Evolutionary conservation across 2,888 invertebrate species (phyloP), one percentile per base, ranked within the genome.

Genomic region (Drosophila rellima): DNA sequence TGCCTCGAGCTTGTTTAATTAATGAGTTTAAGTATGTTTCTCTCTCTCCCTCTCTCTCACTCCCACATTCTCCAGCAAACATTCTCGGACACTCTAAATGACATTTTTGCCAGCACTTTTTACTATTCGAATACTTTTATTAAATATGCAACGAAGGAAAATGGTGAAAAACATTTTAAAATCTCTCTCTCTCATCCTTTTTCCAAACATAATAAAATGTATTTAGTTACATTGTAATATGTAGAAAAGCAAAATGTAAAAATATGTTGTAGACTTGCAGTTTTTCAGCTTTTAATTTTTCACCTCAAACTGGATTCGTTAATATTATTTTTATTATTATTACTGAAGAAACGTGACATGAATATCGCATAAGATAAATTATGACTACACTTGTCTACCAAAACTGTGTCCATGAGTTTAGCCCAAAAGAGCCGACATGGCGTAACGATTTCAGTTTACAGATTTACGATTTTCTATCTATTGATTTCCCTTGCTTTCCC

Each of bases 1-100:
- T 75, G 47, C 50, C 65, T 35, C 17, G n/a, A 18, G 55, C 63
- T 64, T 78, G 68, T 64, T 82, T 84, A 82, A 88, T 84, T 88
- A 83, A 84, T 84, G 78, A 65, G 31, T 23, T 47, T 45, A 42
- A 61, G 39, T 63, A 47, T 67, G 63, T 42, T 45, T 50, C n/a
- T 10, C 1, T 15, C 20, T 42, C 42, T 42, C 54, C n/a, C n/a
- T 42, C 4, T 39, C 7, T 33, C 5, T 35, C 31, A 35, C 42
- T 26, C 17, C 8, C 10, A 10, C 52, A 15, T 33, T n/a, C 52
- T 11, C n/a, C 15, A 37, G 37, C 11, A 40, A 18, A 17, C n/a
- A 55, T 55, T 55, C 15, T 20, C 29, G 2, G 55, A 20, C 44
- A n/a, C 3, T 31, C 44, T 23, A 11, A 55, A n/a, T 17, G 26